These are phyloP conservation scores for Lerema accius DNA, from an alignment of 1,140 invertebrate species.

Conservation along the genomic window DNA sequence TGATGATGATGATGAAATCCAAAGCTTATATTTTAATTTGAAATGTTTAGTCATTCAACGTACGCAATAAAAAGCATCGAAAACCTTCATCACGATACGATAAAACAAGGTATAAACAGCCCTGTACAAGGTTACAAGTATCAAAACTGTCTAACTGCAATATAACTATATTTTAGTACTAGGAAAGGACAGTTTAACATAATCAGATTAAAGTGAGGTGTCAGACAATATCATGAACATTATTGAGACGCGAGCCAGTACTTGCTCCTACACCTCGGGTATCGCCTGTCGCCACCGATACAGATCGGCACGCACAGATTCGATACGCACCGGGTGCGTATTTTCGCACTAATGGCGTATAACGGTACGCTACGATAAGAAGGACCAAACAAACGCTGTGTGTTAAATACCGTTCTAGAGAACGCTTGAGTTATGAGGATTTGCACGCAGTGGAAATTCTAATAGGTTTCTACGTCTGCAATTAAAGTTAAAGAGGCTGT, in stretches of 20 bases:
- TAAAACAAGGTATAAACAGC: not conserved
- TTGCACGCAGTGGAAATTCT: not conserved
- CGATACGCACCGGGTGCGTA: conserved; percentile 48
- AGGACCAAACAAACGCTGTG: conserved; percentile 3
- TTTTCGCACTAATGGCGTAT: conserved; percentile 42
- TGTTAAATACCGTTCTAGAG: conserved; percentile 17
- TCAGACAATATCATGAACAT: conserved; percentile 2
- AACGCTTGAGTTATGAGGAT: conserved; percentile 2
- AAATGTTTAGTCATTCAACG: too few species aligned
- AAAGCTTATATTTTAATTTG: too few species aligned
- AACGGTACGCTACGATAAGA: conserved; percentile 40
- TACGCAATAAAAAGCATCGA: not conserved
- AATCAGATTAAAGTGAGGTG: conserved; percentile 12
- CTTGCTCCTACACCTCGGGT: conserved; percentile 15
- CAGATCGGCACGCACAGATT: conserved; percentile 44
- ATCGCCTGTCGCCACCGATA: conserved; percentile 35
- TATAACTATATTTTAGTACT: not conserved
- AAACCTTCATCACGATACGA: not conserved
- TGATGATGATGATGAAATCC: too few species aligned
- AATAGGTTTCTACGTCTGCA: too few species aligned
- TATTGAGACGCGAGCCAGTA: conserved; percentile 2
- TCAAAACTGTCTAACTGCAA: not conserved
- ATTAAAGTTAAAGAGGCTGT: too few species aligned
- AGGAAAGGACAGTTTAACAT: not conserved
- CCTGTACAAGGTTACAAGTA: not conserved